Percentiles rank a stretch among this genome's conserved stretches.
These are phyloP conservation scores for Stenotaenia linearis DNA, from an alignment of 2,888 invertebrate genomes.

Conservation along the genomic window DNA sequence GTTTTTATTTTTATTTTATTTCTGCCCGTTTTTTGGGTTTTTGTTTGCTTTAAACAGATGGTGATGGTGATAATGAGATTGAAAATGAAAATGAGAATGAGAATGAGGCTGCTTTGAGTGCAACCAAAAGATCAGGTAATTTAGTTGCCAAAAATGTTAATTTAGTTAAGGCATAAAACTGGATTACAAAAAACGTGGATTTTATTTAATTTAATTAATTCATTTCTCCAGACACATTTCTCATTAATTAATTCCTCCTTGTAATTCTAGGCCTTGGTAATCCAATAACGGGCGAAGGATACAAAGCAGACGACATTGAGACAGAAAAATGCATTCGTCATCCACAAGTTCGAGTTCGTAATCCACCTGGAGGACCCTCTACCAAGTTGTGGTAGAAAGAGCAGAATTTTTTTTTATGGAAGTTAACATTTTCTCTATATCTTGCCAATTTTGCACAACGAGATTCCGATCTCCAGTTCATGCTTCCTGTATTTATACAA, in stretches of 20 bases:
- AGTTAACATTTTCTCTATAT: neutral
- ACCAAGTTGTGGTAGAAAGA: slow-evolving; percentile 3
- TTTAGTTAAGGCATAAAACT: neutral
- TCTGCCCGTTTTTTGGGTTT: neutral
- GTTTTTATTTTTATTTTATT: neutral
- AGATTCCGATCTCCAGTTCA: neutral
- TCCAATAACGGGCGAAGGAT: neutral
- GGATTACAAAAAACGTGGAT: no score
- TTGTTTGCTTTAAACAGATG: neutral
- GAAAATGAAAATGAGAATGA: neutral
- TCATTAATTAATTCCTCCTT: neutral
- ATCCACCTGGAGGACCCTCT: neutral
- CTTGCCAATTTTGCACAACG: neutral
- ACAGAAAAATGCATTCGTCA: neutral
- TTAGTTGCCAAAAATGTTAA: neutral
- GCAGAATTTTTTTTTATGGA: no score
- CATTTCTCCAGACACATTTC: neutral
- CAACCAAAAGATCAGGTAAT: neutral
- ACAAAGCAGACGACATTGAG: neutral
- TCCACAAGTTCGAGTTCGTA: neutral
- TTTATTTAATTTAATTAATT: neutral
- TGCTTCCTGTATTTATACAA: neutral
- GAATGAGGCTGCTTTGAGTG: neutral
- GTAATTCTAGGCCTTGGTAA: neutral
- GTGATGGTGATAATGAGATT: neutral